A percentile compares a stretch with the other conserved stretches of the same genome.
Evolutionary conservation across 2,113 vertebrate genomes (phyloP).

Genomic region (Embiotoca jacksoni): DNA sequence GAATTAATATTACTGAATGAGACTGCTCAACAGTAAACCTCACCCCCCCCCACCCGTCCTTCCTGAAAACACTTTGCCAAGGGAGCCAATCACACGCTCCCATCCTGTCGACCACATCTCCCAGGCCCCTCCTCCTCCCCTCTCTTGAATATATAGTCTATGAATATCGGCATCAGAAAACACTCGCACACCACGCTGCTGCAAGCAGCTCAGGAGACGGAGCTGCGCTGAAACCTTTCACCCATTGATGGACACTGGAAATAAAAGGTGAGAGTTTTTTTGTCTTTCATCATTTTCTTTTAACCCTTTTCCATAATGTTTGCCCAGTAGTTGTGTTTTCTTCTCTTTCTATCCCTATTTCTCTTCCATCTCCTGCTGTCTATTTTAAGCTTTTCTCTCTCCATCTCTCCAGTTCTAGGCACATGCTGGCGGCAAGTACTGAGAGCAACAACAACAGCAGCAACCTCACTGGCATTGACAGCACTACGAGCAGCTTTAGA

Average conservation of each 20-base stretch:
- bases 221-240: slow-evolving; percentile 34
- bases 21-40: slow-evolving; percentile 38
- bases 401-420: slow-evolving; percentile 54
- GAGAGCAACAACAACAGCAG: slow-evolving; percentile 49
- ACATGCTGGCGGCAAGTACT: slow-evolving; percentile 62
- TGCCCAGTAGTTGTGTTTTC: slow-evolving; percentile 8
- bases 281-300: not conserved
- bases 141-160: slow-evolving; percentile 66
- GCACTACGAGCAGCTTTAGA: slow-evolving; percentile 45
- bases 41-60: slow-evolving; percentile 11
- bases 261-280: slow-evolving; percentile 50
- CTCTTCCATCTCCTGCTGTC: slow-evolving; percentile 1
- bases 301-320: not conserved
- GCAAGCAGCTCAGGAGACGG: slow-evolving; percentile 39
- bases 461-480: slow-evolving; percentile 37
- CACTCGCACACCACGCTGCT: slow-evolving; percentile 25
- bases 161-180: slow-evolving; percentile 56
- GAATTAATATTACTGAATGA: slow-evolving; percentile 72
- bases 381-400: slow-evolving; percentile 42
- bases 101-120: slow-evolving; percentile 27
- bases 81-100: slow-evolving; percentile 59
- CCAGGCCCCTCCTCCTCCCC: slow-evolving; percentile 57
- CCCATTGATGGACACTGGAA: slow-evolving; percentile 37
- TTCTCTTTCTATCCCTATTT: slow-evolving; percentile 7
- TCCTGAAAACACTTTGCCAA: slow-evolving; percentile 6